Percentiles rank a stretch among this genome's conserved stretches.
phyloP scores from a whole-genome alignment of 2,888 invertebrate genomes.

The Zootermopsis nevadensis region DNA sequence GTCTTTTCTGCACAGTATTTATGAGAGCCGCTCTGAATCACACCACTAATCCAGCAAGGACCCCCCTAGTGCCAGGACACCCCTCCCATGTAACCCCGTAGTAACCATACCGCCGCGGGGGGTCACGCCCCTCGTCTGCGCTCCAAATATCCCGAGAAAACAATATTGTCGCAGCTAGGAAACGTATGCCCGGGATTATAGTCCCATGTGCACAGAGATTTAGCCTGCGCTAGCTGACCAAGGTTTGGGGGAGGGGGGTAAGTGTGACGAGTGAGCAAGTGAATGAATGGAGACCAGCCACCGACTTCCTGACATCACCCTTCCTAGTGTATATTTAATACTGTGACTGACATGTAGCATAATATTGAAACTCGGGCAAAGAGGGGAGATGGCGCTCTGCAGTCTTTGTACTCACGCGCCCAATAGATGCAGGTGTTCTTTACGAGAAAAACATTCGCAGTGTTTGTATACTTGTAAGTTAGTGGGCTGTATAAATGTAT shows the following conservation, averaged over 20 bases:
- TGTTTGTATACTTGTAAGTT: slow-evolving; percentile 10
- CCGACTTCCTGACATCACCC: slow-evolving; percentile 40
- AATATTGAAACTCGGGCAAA: slow-evolving; percentile 14
- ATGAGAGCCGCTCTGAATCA: slow-evolving; percentile 45
- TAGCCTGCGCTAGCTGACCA: neutral
- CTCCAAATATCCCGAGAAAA: slow-evolving; percentile 52
- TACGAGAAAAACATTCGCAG: neutral
- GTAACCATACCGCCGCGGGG: slow-evolving; percentile 45
- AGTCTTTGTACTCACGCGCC: no score
- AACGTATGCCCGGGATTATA: slow-evolving; percentile 54
- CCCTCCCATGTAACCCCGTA: slow-evolving; percentile 12
- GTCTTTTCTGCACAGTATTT: neutral
- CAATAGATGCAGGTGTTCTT: neutral
- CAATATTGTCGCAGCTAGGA: slow-evolving; percentile 54
- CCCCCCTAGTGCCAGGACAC: slow-evolving; percentile 35
- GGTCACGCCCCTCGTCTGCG: slow-evolving; percentile 45
- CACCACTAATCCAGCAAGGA: slow-evolving; percentile 41
- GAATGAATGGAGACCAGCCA: slow-evolving; percentile 21
- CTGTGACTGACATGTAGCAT: slow-evolving; percentile 23
- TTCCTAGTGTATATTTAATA: slow-evolving; percentile 39
- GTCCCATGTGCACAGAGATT: slow-evolving; percentile 45
- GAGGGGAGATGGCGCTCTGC: neutral
- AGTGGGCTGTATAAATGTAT: no score
- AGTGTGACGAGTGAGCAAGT: neutral
- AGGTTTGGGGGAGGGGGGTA: neutral